A percentile compares a stretch with the other conserved stretches of the same genome.
These are phyloP conservation scores for Ceyx melanurus DNA, from an alignment of 2,113 vertebrate species.

Conservation along the genomic window DNA sequence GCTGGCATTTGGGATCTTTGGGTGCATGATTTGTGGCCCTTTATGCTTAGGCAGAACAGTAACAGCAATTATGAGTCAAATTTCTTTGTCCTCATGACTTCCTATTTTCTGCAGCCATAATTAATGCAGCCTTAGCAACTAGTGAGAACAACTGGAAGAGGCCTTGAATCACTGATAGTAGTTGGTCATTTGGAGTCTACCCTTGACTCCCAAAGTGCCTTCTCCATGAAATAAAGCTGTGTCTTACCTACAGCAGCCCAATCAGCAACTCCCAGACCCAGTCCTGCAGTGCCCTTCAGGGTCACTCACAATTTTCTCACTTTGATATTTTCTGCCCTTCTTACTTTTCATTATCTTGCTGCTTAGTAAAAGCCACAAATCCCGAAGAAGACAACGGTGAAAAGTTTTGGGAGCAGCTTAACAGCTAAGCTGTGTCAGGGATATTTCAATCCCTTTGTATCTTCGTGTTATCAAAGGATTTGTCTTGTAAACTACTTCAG, in stretches of 20 bases:
- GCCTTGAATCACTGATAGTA: neutral
- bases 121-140: neutral
- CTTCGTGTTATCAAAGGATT: slow-evolving; percentile 20
- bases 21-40: neutral
- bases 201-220: neutral
- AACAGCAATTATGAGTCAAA: neutral
- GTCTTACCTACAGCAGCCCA: neutral
- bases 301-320: neutral
- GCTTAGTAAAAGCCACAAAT: neutral
- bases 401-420: neutral
- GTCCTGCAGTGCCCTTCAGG: neutral
- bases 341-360: neutral
- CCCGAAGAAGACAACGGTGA: neutral
- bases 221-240: neutral
- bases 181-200: neutral
- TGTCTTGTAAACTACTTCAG: neutral
- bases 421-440: neutral
- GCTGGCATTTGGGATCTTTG: neutral
- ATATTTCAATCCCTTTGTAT: neutral
- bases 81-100: neutral
- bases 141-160: neutral
- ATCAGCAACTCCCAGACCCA: neutral
- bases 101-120: neutral
- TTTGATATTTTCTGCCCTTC: neutral
- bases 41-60: neutral